These are phyloP conservation scores for Acholoe squamosa DNA, from an alignment of 2,888 invertebrate species.

Conservation along the genomic window DNA sequence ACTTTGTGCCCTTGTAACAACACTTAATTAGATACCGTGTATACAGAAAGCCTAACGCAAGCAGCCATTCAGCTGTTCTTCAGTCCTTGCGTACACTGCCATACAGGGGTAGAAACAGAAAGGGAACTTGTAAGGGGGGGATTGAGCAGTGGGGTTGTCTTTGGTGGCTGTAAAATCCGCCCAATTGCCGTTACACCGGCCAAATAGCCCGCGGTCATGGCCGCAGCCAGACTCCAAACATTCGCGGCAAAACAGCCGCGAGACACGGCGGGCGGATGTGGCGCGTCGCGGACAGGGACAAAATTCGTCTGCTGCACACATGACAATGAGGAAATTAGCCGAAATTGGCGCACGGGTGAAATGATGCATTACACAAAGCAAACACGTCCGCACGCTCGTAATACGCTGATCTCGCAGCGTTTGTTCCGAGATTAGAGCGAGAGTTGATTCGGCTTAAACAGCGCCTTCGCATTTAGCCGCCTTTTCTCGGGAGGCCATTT, in stretches of 20 bases:
- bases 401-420: slow-evolving; percentile 18
- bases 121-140: too few relatives aligned
- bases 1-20: slow-evolving; percentile 9
- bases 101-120: neutral
- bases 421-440: slow-evolving; percentile 12
- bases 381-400: neutral
- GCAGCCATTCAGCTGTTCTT: slow-evolving; percentile 1
- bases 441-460: slow-evolving; percentile 25
- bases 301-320: neutral
- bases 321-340: slow-evolving; percentile 3
- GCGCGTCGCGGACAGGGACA: neutral
- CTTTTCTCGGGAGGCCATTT: slow-evolving; percentile 10
- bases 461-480: neutral
- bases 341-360: slow-evolving; percentile 37
- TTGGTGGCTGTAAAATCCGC: neutral
- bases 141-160: neutral
- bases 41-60: neutral
- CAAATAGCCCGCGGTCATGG: slow-evolving; percentile 33
- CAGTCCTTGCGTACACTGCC: slow-evolving; percentile 3
- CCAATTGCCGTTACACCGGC: slow-evolving; percentile 36
- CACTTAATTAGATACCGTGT: slow-evolving; percentile 30
- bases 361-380: slow-evolving; percentile 26
- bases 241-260: slow-evolving; percentile 35
- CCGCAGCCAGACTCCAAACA: neutral
- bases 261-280: neutral